phyloP scores from a whole-genome alignment of 2,113 vertebrate genomes.

The Phalacrocorax aristotelis region DNA sequence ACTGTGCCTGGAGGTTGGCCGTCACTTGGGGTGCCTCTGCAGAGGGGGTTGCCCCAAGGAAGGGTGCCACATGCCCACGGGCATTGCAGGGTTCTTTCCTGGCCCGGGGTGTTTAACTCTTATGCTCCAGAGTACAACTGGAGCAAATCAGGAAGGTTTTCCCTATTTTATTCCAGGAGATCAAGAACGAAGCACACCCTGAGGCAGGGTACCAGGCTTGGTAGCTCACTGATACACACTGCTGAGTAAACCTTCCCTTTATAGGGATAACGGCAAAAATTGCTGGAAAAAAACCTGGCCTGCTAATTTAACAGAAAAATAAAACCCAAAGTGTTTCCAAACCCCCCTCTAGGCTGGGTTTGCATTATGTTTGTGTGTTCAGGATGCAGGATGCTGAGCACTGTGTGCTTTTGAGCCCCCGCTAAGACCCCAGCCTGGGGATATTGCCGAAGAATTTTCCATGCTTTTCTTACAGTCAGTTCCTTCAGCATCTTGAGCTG shows the following conservation, averaged over 20 bases:
- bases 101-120: background rate
- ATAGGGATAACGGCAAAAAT: background rate
- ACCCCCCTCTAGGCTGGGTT: background rate
- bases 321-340: background rate
- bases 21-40: background rate
- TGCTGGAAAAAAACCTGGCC: background rate
- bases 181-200: background rate
- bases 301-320: background rate
- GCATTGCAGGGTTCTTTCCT: background rate
- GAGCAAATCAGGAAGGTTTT: background rate
- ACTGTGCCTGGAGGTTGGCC: background rate
- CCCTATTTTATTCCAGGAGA: background rate
- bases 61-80: background rate
- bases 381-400: background rate
- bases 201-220: accelerated
- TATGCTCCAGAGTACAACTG: background rate
- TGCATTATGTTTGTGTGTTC: background rate
- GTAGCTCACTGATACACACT: accelerated
- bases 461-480: background rate
- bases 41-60: background rate
- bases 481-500: background rate
- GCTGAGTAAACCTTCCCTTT: background rate
- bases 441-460: background rate
- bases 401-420: background rate
- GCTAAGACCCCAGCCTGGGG: background rate